These are phyloP conservation scores for Charadrius vociferus DNA, from an alignment of 2,113 vertebrate genomes.

Conservation along the genomic window DNA sequence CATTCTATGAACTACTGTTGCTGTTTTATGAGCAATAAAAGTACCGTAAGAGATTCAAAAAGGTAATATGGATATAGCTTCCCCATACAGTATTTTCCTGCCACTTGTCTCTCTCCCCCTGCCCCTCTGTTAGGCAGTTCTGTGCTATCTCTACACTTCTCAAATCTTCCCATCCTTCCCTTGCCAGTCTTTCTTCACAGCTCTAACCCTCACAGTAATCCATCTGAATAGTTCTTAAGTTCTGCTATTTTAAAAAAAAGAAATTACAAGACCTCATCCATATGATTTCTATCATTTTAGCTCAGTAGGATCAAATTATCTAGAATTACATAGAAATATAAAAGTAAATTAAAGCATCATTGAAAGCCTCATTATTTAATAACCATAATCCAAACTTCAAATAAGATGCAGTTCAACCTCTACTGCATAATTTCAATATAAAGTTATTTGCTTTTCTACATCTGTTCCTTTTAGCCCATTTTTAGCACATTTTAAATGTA, in stretches of 20 bases:
- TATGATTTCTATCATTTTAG: neutral
- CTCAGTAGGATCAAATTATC: neutral
- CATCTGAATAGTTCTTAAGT: neutral
- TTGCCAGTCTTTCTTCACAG: neutral
- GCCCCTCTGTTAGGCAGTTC: neutral
- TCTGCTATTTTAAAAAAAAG: neutral
- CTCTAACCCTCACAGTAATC: neutral
- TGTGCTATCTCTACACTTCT: neutral
- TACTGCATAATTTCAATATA: neutral
- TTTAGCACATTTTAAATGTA: neutral
- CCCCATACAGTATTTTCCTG: neutral
- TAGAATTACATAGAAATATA: neutral
- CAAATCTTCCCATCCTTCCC: neutral
- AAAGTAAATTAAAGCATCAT: neutral
- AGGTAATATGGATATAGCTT: neutral
- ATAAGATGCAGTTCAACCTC: neutral
- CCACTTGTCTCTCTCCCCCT: neutral
- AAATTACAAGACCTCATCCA: neutral
- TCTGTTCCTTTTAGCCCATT: neutral
- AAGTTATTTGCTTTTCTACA: neutral
- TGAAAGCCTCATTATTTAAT: constrained; percentile 28
- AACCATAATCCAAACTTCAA: constrained; percentile 2
- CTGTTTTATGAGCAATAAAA: neutral
- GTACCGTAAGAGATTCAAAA: neutral
- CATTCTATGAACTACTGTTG: neutral